Conservation (phyloP, 2,113 vertebrate species). For the Chascanopsetta lugubris region DNA sequence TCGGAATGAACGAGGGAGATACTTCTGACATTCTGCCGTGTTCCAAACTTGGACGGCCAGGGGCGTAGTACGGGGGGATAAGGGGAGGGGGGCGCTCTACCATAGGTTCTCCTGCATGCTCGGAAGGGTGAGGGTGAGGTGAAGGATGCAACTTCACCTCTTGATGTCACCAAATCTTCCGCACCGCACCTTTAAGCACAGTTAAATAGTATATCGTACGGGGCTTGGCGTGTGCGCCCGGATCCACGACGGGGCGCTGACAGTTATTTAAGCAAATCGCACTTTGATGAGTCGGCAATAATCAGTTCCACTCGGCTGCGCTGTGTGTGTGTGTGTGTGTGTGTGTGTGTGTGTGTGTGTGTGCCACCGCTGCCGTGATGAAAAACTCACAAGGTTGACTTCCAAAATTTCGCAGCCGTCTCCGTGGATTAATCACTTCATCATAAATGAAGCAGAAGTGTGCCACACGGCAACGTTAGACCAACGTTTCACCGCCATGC, state of each 20-base stretch:
- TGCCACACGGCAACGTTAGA: constrained; percentile 23
- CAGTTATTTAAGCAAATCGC: constrained; percentile 31
- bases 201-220: too few relatives aligned
- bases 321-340: too few relatives aligned
- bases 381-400: constrained; percentile 25
- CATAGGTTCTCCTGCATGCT: too few relatives aligned
- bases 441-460: constrained; percentile 30
- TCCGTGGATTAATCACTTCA: constrained; percentile 35
- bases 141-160: too few relatives aligned
- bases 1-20: not conserved
- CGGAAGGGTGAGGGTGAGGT: too few relatives aligned
- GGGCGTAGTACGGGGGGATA: not conserved
- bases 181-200: too few relatives aligned
- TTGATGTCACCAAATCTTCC: too few relatives aligned
- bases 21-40: constrained; percentile 17
- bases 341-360: too few relatives aligned
- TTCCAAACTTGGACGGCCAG: constrained; percentile 3
- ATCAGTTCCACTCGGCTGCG: constrained; percentile 54
- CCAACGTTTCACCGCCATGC: constrained; percentile 25
- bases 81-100: too few relatives aligned
- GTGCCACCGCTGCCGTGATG: constrained; percentile 32
- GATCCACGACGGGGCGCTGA: too few relatives aligned
- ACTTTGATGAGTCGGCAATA: constrained; percentile 47
- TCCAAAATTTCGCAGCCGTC: constrained; percentile 20
- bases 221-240: too few relatives aligned